Evolutionary conservation across 2,797 vertebrate genomes (phyloP).

Genomic region (Cryptoblepharus egeriae): DNA sequence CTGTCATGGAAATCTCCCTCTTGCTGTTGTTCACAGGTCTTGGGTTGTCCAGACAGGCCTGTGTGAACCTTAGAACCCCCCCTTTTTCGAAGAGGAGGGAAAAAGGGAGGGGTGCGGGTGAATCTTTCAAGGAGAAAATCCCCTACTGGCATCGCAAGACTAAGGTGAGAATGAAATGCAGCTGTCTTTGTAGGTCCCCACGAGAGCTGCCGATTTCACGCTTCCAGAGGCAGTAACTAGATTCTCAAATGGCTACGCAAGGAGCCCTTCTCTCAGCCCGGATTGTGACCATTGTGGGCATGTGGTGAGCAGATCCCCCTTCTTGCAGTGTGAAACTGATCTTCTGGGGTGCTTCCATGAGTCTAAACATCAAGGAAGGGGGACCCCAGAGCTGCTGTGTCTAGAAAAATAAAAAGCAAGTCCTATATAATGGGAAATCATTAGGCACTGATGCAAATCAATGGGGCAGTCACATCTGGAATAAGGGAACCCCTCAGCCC

Average conservation of each 20-base stretch:
- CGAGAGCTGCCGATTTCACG: neutral
- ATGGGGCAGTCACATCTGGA: neutral
- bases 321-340: too few species aligned
- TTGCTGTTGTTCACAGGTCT: constrained; percentile 69
- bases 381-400: too few species aligned
- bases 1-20: constrained; percentile 70
- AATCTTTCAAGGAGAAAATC: constrained; percentile 59
- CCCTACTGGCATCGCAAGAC: constrained; percentile 38
- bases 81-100: neutral
- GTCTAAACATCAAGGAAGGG: too few species aligned
- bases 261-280: neutral
- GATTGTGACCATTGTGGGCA: too few species aligned
- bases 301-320: neutral
- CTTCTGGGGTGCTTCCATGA: too few species aligned
- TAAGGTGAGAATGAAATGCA: constrained; percentile 69
- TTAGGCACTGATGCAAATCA: neutral
- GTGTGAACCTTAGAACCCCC: constrained; percentile 65
- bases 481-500: too few species aligned
- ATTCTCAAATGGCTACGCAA: neutral
- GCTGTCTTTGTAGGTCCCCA: constrained; percentile 25
- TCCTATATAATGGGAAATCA: too few species aligned
- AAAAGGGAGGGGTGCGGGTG: constrained; percentile 17
- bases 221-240: neutral
- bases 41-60: constrained; percentile 69
- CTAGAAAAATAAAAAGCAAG: too few species aligned